Base-by-base conservation (phyloP, 2,888 invertebrate species). In the Baronia brevicornis region DNA sequence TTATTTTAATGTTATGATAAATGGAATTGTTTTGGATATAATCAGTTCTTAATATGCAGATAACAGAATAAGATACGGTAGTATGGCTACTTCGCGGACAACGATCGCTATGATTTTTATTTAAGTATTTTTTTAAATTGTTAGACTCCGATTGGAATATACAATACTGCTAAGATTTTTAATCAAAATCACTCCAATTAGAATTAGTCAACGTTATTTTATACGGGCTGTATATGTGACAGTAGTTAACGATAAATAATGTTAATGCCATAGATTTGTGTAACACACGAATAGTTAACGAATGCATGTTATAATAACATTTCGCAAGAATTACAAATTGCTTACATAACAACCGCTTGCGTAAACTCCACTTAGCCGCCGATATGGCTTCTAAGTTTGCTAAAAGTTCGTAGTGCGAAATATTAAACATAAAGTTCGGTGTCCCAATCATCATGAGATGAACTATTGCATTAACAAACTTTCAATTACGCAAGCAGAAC, bases 281-380 rank as follows among this genome's bases (percentile, higher is more conserved):
- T 63, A 66, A 61, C 52, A 51, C 52, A 49, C 62, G 51, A 54
- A 28, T 17, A 26, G 36, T 42, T 33, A 61, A 64, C 60, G 66
- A 73, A 79, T 77, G 70, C 71, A 63, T 63, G 53, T n/a, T n/a
- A n/a, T 51, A 43, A 54, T 46, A 48, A 43, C 47, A 66, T 78
- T 79, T 73, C 79, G 67, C 71, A 79, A 79, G 69, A 65, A 70
- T 62, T 64, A 58, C 62, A 61, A 70, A 65, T 64, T 60, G 62
- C 69, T 84, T 84, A 80, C 71, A 73, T 80, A 80, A 79, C 64
- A 51, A 51, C 48, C 46, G 54, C 66, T 80, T 79, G 71, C 78
- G 77, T 69, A 77, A 79, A 69, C 60, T 46, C 59, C 58, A 70
- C 73, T 77, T 73, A 71, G 64, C 60, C 58, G 66, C 57, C 54